Evolutionary conservation across 37 sponge, comb jelly and placozoan genomes (phyloP), one percentile per base, ranked within the genome.

Genomic region (Beroe forskalii): DNA sequence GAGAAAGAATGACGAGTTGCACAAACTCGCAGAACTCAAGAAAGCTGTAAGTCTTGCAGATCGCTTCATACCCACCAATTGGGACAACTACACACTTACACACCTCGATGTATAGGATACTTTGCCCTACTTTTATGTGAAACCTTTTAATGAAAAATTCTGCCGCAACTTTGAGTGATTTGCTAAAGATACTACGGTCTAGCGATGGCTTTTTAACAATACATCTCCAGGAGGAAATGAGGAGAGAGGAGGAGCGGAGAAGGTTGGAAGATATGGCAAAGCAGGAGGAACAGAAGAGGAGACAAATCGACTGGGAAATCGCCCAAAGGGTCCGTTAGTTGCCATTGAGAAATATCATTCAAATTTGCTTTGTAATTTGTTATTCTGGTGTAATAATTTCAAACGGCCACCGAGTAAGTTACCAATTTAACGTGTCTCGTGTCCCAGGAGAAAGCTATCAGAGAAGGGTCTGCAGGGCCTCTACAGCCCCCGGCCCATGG

Each of bases 251-350:
- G 4, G 86, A 80, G 27, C 27, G n/a, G 38, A 4, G 86, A 25
- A 80, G 40, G 48, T 43, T 80, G 55, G 86, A 80, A 25, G 86
- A 80, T n/a, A n/a, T 80, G 55, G 55, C 44, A 35, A 80, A 80
- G 22, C 86, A 80, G 22, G 86, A 80, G 28, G 86, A 80, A 25
- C 22, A 38, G 55, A 80, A 80, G 35, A 32, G 86, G 1, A 3
- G 86, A 80, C 86, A 80, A 80, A 80, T 80, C 31, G 86, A 80
- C 31, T 80, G 86, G 86, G 86, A 80, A 25, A 80, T 80, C 55
- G 86, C 86, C 42, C 86, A 80, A 80, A 80, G 86, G 55, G 86
- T 80, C 40, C 8, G 28, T 6, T 48, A 48, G 9, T 20, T 55
- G 60, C 14, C 9, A 17, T 20, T 55, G 9, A 17, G 60, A 55